These are phyloP conservation scores for Habropoda laboriosa DNA, from an alignment of 1,140 invertebrate species.

Conservation along the genomic window DNA sequence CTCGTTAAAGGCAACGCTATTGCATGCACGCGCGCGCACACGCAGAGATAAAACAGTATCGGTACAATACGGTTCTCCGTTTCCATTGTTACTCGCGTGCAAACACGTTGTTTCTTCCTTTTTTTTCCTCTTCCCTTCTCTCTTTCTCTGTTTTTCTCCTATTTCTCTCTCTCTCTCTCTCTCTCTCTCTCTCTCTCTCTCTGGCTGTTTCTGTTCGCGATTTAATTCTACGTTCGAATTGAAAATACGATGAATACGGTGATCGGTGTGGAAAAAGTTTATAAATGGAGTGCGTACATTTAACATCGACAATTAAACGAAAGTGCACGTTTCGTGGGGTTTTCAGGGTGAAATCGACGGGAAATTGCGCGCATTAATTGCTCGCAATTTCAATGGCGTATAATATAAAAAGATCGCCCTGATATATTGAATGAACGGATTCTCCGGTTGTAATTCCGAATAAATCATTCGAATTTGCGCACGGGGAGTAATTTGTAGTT, in stretches of 20 bases:
- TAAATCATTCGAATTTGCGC: background rate
- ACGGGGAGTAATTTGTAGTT: background rate
- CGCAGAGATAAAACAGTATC: constrained; percentile 4
- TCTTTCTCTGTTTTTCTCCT: no score
- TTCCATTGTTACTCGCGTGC: background rate
- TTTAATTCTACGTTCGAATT: background rate
- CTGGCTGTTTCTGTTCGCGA: background rate
- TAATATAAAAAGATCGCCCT: background rate
- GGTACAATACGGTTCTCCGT: constrained; percentile 6
- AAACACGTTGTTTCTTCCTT: background rate
- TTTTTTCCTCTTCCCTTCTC: no score
- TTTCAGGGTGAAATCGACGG: constrained; percentile 4
- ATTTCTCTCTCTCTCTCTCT: background rate
- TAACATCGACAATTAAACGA: background rate
- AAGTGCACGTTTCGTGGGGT: background rate
- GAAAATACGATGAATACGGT: background rate
- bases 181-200: no score
- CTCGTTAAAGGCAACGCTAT: background rate
- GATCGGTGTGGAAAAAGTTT: background rate
- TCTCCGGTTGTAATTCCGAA: background rate
- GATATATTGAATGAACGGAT: background rate
- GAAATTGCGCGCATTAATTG: background rate
- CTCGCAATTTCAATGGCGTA: background rate
- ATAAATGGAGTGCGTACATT: background rate
- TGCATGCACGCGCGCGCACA: background rate